phyloP scores from a whole-genome alignment of 2,888 invertebrate species.

The Malthinus flaveolus region DNA sequence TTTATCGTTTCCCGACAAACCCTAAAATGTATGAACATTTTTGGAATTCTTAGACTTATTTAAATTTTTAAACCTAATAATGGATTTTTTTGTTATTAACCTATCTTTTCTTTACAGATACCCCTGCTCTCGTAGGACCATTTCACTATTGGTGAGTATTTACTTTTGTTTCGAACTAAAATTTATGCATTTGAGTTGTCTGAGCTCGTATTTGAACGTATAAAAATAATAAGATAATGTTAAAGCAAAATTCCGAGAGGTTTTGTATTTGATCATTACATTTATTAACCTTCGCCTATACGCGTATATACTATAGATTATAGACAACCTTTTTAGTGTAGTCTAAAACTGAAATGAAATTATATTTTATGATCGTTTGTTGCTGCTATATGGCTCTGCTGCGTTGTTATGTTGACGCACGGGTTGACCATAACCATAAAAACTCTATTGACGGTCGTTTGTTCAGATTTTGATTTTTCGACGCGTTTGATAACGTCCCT shows the following conservation, averaged over 20 bases:
- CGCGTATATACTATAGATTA: slow-evolving; percentile 25
- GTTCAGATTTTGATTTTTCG: slow-evolving; percentile 31
- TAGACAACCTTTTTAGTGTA: slow-evolving; percentile 37
- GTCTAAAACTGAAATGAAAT: slow-evolving; percentile 40
- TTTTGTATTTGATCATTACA: background rate
- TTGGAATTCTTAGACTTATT: no score
- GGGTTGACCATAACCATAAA: slow-evolving; percentile 36
- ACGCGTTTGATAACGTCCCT: slow-evolving; percentile 28
- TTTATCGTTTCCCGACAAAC: no score
- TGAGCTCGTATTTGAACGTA: background rate
- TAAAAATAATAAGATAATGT: slow-evolving; percentile 1
- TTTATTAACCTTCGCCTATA: background rate
- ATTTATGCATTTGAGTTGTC: background rate
- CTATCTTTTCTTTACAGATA: slow-evolving; percentile 1
- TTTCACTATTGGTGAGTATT: background rate
- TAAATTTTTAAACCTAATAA: no score
- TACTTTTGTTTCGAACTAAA: background rate
- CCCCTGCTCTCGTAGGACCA: background rate
- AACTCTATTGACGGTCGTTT: slow-evolving; percentile 33
- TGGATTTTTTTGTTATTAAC: background rate
- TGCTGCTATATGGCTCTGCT: slow-evolving; percentile 26
- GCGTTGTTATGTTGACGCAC: slow-evolving; percentile 30
- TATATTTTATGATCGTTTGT: slow-evolving; percentile 36
- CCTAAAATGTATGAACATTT: no score
- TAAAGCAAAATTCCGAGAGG: background rate